Percentiles rank a stretch among this genome's conserved stretches.
Evolutionary conservation across 2,113 vertebrate genomes (phyloP).

Genomic region (Malurus alboscapulatus): DNA sequence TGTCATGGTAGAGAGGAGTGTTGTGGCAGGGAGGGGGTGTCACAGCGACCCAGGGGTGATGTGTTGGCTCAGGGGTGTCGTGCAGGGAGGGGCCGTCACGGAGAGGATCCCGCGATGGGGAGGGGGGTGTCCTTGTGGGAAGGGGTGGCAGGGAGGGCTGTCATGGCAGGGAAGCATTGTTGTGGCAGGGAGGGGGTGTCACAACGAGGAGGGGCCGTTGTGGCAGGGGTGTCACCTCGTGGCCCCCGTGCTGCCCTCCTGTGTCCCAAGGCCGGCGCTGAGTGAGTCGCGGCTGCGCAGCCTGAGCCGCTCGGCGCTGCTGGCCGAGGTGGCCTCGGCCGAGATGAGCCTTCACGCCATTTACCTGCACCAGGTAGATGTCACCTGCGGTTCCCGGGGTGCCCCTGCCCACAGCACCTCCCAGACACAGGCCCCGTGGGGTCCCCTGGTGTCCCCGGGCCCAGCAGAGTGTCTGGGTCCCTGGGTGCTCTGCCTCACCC

Average conservation of each 20-base stretch:
- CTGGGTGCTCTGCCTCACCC: neutral
- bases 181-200: too few species aligned
- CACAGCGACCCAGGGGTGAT: neutral
- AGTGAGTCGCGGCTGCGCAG: slow-evolving; percentile 13
- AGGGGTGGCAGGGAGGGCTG: neutral
- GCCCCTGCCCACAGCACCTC: neutral
- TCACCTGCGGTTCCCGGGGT: neutral
- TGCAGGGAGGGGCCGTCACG: neutral
- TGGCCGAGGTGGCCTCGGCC: slow-evolving; percentile 82
- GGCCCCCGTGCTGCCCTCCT: neutral
- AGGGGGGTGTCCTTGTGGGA: neutral
- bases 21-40: neutral
- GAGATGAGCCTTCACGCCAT: slow-evolving; percentile 97
- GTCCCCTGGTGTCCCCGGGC: neutral
- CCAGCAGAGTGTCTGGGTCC: neutral
- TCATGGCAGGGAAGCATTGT: neutral
- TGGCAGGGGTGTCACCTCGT: neutral
- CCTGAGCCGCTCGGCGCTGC: slow-evolving; percentile 79
- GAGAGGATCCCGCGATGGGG: neutral
- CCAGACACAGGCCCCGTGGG: neutral
- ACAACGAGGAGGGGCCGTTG: neutral
- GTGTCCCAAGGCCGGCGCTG: neutral
- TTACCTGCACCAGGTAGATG: slow-evolving; percentile 88
- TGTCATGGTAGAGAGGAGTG: too few species aligned
- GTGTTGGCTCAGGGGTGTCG: too few species aligned